Base-by-base conservation (phyloP, 2,797 vertebrate genomes). In the Sparus aurata region DNA sequence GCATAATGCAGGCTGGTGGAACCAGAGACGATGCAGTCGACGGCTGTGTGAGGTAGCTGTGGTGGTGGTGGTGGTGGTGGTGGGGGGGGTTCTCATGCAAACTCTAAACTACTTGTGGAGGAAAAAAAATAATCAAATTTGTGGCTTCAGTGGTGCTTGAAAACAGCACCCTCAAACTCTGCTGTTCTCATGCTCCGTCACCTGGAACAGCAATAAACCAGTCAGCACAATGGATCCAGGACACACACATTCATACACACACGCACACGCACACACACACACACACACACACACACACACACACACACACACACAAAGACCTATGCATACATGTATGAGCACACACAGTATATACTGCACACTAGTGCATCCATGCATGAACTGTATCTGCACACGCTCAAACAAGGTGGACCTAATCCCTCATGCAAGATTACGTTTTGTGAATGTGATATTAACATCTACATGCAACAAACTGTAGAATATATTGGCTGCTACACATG, bases 91-190 rank as follows among this genome's bases (percentile, higher is more conserved):
- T 20, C 58, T 85, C 62, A 73, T 63, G 73, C 67, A 83, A 87
- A 91, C 78, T 85, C 76, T 45, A 86, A 86, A 91, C 83, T 83
- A 92, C 87, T 93, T 88, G 80, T 89, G 53, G 80, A 84, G 71
- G 69, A 18, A 73, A 88, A 87, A 79, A 91, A 92, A 91, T 82
- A 88, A 91, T 93, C 87, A 91, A 90, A 94, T 92, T 92, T 94
- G 85, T 89, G 90, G 90, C 91, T 93, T 92, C 93, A 93, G 76
- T 87, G 92, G 85, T 90, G 92, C 93, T 83, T 94, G 91, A 92
- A 93, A 93, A 91, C 89, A 91, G 84, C 83, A 85, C 82, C 91
- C 85, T 64, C 76, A 90, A 94, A 90, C 87, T 91, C 75, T 83
- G 85, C 86, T 90, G 89, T 90, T 92, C 90, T 82, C 87, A 85